Conservation (phyloP, 1,140 invertebrate genomes). For the Tenebrio molitor region DNA sequence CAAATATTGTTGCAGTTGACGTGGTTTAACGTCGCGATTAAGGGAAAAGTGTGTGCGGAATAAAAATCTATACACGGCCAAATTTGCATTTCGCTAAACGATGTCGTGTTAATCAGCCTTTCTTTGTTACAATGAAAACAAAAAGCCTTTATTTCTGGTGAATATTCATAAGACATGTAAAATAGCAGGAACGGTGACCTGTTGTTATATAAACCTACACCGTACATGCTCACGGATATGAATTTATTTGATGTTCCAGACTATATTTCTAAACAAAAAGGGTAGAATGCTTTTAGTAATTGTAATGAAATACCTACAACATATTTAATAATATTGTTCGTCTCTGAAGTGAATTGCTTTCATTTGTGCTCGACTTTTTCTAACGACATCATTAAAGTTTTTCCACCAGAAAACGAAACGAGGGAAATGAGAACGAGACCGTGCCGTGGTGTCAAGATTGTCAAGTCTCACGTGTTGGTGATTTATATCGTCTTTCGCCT, state of each 20-base stretch:
- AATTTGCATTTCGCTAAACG: slow-evolving; percentile 30
- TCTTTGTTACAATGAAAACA: slow-evolving; percentile 35
- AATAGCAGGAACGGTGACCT: slow-evolving; percentile 40
- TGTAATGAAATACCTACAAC: slow-evolving; percentile 24
- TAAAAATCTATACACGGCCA: slow-evolving; percentile 18
- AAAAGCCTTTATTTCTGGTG: slow-evolving; percentile 40
- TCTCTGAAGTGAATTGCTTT: slow-evolving; percentile 35
- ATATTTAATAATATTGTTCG: slow-evolving; percentile 37
- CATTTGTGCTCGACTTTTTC: slow-evolving; percentile 35
- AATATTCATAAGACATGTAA: slow-evolving; percentile 44
- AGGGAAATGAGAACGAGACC: slow-evolving; percentile 12
- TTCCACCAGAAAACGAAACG: slow-evolving; percentile 17
- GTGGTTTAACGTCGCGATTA: slow-evolving; percentile 17
- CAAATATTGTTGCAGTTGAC: slow-evolving; percentile 6
- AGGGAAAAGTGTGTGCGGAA: not conserved
- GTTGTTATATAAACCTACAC: slow-evolving; percentile 19
- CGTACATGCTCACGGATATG: slow-evolving; percentile 16
- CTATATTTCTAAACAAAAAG: slow-evolving; percentile 10
- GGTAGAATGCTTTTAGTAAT: not conserved
- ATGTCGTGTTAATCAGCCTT: slow-evolving; percentile 35
- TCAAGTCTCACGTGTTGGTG: slow-evolving; percentile 1
- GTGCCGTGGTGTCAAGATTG: not conserved
- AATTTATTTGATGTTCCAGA: slow-evolving; percentile 15
- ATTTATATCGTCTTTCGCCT: slow-evolving; percentile 18
- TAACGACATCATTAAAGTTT: slow-evolving; percentile 40